Base-by-base conservation (phyloP, 2,888 invertebrate species). In the Coremacera marginata region DNA sequence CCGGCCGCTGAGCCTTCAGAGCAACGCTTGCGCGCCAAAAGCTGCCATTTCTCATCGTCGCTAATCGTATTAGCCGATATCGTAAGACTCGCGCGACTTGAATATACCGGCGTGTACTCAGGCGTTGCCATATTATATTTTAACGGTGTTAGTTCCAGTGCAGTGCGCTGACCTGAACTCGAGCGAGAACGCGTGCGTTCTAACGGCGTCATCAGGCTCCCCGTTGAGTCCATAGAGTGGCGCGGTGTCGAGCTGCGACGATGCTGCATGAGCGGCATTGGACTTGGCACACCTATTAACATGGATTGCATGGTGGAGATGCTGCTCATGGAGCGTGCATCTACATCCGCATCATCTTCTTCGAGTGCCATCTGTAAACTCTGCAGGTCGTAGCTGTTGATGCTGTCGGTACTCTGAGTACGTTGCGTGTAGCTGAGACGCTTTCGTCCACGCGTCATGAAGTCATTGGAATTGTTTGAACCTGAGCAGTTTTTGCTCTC, bases 41-140 rank as follows among this genome's bases (percentile, higher is more conserved):
- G 81, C 80, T 89, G 87, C 89, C 89, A 89, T 81, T 89, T 89
- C 81, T 89, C 89, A 79, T 89, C 89, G 81, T 89, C 89, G 81
- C 85, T 86, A 52, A 86, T 86, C 75, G 86, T 87, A 70, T 85
- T 84, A 67, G 81, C 74, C 27, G 86, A 81, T 16, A 82, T 82
- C 68, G 87, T 86, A 80, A 88, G 86, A 82, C 82, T 83, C 78
- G 88, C 84, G 55, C 88, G 88, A 82, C 87, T 89, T 62, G 88
- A 84, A 82, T 89, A 89, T 19, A 89, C 89, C 1, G 89, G 89
- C 31, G 86, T 87, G 79, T 89, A 89, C 49, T 88, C 89, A 72
- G 84, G 81, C 81, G 84, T 83, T 51, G 82, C 82, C 71, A 81
- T 80, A 77, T 81, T 83, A 76, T 80, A 78, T 70, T 81, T 80